Conservation (phyloP, 2,888 invertebrate genomes). For the Pristionchus mayeri region DNA sequence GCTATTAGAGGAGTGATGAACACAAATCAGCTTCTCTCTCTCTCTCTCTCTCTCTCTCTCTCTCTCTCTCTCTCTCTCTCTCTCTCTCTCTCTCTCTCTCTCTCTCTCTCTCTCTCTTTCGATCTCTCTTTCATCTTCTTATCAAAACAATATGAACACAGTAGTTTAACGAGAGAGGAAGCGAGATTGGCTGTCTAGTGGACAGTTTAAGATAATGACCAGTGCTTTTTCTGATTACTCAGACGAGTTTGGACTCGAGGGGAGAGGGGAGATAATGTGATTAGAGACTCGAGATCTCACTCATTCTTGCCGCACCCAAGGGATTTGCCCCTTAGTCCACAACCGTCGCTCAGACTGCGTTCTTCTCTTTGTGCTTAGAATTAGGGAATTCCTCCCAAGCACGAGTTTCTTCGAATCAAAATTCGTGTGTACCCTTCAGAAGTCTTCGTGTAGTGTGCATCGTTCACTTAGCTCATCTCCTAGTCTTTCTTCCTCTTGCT, state of each 20-base stretch:
- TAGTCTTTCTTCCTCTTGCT: neutral
- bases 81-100: too few relatives aligned
- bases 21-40: too few relatives aligned
- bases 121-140: conserved; percentile 4
- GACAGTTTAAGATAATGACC: conserved; percentile 7
- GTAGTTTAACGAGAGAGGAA: neutral
- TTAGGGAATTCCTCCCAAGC: neutral
- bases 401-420: too few relatives aligned
- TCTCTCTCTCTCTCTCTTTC: too few relatives aligned
- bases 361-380: neutral
- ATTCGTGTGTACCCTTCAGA: too few relatives aligned
- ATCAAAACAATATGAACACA: conserved; percentile 28
- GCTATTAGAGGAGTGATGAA: neutral
- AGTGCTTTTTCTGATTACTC: neutral
- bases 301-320: neutral
- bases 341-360: neutral
- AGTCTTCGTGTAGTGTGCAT: too few relatives aligned
- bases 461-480: too few relatives aligned
- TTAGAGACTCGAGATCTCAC: conserved; percentile 10
- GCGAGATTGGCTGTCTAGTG: neutral
- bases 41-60: too few relatives aligned
- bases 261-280: neutral
- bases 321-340: neutral
- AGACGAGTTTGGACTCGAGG: conserved; percentile 16
- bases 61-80: too few relatives aligned